Base-by-base conservation (phyloP, 2,113 vertebrate species). In the Pygoscelis antarcticus region DNA sequence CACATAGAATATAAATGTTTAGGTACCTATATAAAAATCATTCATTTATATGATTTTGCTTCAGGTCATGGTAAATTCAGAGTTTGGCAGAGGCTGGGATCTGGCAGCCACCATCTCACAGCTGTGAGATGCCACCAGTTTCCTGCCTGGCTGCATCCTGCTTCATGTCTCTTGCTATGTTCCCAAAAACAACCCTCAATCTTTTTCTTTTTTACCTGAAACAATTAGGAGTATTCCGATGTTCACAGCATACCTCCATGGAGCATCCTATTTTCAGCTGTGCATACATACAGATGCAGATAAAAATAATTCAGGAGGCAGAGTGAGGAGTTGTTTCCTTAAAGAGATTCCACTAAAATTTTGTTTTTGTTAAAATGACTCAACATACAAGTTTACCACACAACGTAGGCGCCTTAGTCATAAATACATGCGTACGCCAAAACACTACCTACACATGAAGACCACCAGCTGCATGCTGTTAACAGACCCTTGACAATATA, bases 351-450 rank as follows among this genome's bases (percentile, higher is more conserved):
- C 34, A 25, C 9, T 38, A 14, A n/a, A 42, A 13, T 13, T 61
- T 55, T 80, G 69, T 51, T 58, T 64, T 47, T 7, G 55, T 40
- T 49, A 42, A 32, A 83, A 51, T 55, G 21, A 42, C 29, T 34
- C 34, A 65, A 21, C 3, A 1, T 27, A 46, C 40, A 29, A 29
- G 34, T 65, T 83, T 64, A 46, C 19, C 34, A 36, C 23, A 34
- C 14, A 51, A 25, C 1, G 16, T 21, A 58, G 34, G 25, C 2
- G 2, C 44, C 23, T 52, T 14, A 60, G 18, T 64, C 32, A 54
- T 58, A 72, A 90, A 85, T 38, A 65, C 20, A 34, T 0, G 3
- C 0, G 0, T 29, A 34, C 3, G 5, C 51, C 49, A 62, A 71
- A 83, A 61, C 13, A 15, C 23, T 36, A 52, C 55, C 36, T n/a